Evolutionary conservation across 2,888 invertebrate species (phyloP), one percentile per base, ranked within the genome.

Genomic region (Callinectes sapidus): DNA sequence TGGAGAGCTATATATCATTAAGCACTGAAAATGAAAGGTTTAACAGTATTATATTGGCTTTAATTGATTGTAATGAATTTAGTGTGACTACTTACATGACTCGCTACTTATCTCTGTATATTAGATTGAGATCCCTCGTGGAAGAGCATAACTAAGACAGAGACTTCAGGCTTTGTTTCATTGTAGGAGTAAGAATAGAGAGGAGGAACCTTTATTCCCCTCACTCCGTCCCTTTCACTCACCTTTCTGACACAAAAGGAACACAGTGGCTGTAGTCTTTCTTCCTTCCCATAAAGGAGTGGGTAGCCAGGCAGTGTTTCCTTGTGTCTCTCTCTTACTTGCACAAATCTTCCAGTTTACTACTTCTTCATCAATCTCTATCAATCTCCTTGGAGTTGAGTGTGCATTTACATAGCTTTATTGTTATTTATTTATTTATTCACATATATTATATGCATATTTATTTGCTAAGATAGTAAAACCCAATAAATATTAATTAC

Each of bases 381-480:
- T 28, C 42, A 48, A 13, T 87, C 13, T 23, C 61, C 18, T 23
- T 61, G 61, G 61, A 61, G 6, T 2, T 61, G 61, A 61, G 61
- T 61, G 14, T 87, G 10, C 48, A 54, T 55, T 23, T 54, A 61
- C 66, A 71, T 39, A 14, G 39, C 39, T 88, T 39, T 48, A 54
- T 48, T 32, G 23, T 39, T 42, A 48, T 48, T 16, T 81, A 81
- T 81, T 23, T 81, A 81, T 89, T 14, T 85, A 55, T 91, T 42
- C 55, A 61, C 87, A 71, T 87, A 91, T 91, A 87, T 91, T 87
- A 81, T 90, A 90, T 81, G 28, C 28, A 81, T 90, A 90, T 81
- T 35, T 90, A 90, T 90, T 23, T 66, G n/a, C 39, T 77, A 54
- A 28, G 55, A 39, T 77, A 85, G 48, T 81, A 85, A 23, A 86